A percentile compares a stretch with the other conserved stretches of the same genome.
Conservation (phyloP, 2,113 vertebrate species). For the Vanacampus margaritifer region DNA sequence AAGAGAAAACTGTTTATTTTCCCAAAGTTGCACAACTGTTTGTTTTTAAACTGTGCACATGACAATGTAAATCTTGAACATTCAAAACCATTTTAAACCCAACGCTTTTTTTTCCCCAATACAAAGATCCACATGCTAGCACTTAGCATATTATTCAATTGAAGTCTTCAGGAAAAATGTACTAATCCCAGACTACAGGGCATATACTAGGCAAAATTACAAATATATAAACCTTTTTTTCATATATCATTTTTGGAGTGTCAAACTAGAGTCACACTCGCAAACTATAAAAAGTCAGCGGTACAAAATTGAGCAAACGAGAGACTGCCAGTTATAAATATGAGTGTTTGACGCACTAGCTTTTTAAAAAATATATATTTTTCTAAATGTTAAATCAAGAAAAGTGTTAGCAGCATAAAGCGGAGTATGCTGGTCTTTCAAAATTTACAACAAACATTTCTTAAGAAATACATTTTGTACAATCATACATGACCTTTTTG, state of each 20-base stretch:
- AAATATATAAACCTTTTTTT: slow-evolving; percentile 60
- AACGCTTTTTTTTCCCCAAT: slow-evolving; percentile 29
- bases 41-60: neutral
- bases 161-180: slow-evolving; percentile 33
- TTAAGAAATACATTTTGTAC: slow-evolving; percentile 54
- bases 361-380: slow-evolving; percentile 43
- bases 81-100: slow-evolving; percentile 41
- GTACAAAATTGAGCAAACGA: slow-evolving; percentile 46
- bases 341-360: slow-evolving; percentile 16
- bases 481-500: slow-evolving; percentile 1
- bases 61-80: slow-evolving; percentile 22
- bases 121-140: slow-evolving; percentile 36
- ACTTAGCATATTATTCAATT: slow-evolving; percentile 29
- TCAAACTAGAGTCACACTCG: slow-evolving; percentile 51
- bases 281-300: slow-evolving; percentile 33
- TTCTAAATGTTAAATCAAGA: slow-evolving; percentile 15
- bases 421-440: slow-evolving; percentile 50
- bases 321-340: slow-evolving; percentile 16
- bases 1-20: slow-evolving; percentile 37
- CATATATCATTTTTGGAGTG: slow-evolving; percentile 47
- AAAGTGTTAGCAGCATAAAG: slow-evolving; percentile 46
- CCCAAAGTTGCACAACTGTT: slow-evolving; percentile 44
- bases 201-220: slow-evolving; percentile 66
- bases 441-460: slow-evolving; percentile 38
- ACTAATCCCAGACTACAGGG: slow-evolving; percentile 43